Conservation (phyloP, 2,797 vertebrate species). For the Ceyx erithaca region DNA sequence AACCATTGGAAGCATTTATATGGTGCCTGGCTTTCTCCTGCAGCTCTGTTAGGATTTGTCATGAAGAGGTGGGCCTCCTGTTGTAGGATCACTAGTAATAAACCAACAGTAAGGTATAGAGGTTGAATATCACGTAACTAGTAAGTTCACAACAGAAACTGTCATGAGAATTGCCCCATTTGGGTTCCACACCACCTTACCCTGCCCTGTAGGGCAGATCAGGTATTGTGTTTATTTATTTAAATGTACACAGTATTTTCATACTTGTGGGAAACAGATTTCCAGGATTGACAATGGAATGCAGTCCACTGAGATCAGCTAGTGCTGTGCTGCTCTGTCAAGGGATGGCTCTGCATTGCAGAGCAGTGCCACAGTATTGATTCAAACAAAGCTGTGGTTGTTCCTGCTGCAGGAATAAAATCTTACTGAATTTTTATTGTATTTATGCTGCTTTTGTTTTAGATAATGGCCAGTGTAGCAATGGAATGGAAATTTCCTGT, state of each 20-base stretch:
- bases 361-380: neutral
- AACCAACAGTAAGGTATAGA: no score
- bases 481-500: neutral
- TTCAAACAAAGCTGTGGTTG: neutral
- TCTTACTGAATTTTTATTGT: neutral
- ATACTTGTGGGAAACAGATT: neutral
- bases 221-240: neutral
- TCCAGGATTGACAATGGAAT: neutral
- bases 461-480: neutral
- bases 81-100: no score
- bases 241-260: no score
- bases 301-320: neutral
- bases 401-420: neutral
- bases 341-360: neutral
- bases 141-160: neutral
- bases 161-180: neutral
- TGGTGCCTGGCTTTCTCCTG: neutral
- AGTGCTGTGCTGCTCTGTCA: neutral
- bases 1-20: neutral
- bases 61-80: no score
- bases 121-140: no score
- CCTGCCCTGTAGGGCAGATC: neutral
- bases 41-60: no score
- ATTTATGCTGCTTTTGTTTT: neutral
- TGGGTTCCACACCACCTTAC: neutral